A percentile compares a stretch with the other conserved stretches of the same genome.
phyloP scores from a whole-genome alignment of 2,888 invertebrate genomes.

The Micoletzkya japonica region DNA sequence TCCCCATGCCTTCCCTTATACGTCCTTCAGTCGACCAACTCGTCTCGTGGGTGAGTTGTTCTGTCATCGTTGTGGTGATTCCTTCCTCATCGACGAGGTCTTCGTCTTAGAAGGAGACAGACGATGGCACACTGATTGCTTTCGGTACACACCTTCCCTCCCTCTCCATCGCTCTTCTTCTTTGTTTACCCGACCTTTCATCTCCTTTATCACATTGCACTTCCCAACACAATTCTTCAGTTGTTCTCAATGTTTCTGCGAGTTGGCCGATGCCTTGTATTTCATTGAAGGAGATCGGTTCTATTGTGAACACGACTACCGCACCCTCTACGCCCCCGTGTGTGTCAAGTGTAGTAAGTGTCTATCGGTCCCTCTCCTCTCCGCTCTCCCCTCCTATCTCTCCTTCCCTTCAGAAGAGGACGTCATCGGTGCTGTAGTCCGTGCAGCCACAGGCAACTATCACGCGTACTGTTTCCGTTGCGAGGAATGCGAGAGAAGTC shows the following conservation, averaged over 20 bases:
- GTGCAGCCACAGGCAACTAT: conserved; percentile 34
- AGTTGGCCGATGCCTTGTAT: neutral
- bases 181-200: neutral
- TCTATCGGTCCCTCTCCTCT: no score
- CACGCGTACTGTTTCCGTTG: conserved; percentile 44
- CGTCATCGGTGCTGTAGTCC: conserved; percentile 38
- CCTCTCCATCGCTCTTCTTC: neutral
- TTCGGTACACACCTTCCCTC: neutral
- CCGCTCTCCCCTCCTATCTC: neutral
- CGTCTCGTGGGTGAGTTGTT: conserved; percentile 5
- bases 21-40: neutral
- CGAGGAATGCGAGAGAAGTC: conserved; percentile 31
- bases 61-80: conserved; percentile 32
- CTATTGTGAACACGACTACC: conserved; percentile 46
- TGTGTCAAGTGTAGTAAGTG: conserved; percentile 41
- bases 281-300: conserved; percentile 23
- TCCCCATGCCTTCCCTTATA: neutral
- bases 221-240: neutral
- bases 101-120: conserved; percentile 30
- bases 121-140: conserved; percentile 18
- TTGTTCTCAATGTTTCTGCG: conserved; percentile 22
- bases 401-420: conserved; percentile 32
- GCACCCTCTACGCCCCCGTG: conserved; percentile 41
- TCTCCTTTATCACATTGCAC: neutral
- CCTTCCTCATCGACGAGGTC: conserved; percentile 31